These are phyloP conservation scores for Micromesistius poutassou DNA, from an alignment of 2,797 vertebrate genomes.

Conservation along the genomic window DNA sequence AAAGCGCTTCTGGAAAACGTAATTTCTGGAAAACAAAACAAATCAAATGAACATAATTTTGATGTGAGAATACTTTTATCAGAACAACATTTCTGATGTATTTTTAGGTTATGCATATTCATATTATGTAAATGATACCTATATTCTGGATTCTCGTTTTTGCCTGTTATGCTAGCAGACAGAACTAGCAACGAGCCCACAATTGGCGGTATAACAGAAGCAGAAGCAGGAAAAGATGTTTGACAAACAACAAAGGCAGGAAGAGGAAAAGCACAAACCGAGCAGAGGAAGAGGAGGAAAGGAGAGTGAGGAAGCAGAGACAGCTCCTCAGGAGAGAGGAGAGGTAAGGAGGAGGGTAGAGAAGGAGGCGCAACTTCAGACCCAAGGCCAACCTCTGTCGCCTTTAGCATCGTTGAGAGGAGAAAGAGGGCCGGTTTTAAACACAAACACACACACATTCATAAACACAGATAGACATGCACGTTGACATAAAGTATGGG, in stretches of 20 bases:
- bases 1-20: constrained; percentile 95
- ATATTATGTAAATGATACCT: neutral
- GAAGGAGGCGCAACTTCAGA: constrained; percentile 44
- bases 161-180: neutral
- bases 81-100: neutral
- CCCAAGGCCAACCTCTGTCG: constrained; percentile 39
- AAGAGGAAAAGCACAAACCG: constrained; percentile 44
- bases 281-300: constrained; percentile 54
- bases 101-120: neutral
- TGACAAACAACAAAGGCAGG: neutral
- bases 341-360: constrained; percentile 62
- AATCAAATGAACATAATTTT: neutral
- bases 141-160: neutral
- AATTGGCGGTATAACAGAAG: neutral
- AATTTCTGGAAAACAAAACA: constrained; percentile 79
- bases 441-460: neutral
- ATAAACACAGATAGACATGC: neutral
- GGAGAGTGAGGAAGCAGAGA: constrained; percentile 61
- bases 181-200: neutral
- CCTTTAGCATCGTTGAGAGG: constrained; percentile 28
- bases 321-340: constrained; percentile 63
- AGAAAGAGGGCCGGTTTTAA: neutral
- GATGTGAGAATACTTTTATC: neutral
- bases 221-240: neutral
- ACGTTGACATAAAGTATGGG: neutral